Evolutionary conservation across 2,113 vertebrate species (phyloP).

Genomic region (Falcunculus frontatus): DNA sequence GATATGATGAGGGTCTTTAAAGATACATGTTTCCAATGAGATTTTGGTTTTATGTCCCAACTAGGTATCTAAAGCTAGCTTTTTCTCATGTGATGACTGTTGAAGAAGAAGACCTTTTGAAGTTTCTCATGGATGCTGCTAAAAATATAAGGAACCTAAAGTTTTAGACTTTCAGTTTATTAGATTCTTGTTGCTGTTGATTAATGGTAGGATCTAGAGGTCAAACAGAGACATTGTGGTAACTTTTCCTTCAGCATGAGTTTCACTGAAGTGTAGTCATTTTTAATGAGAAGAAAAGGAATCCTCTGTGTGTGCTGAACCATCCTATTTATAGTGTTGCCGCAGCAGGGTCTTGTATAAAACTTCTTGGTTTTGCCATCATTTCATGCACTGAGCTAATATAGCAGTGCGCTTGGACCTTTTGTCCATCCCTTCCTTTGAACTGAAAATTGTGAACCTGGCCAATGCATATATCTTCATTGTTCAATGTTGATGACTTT

Average conservation of each 20-base stretch:
- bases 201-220: neutral
- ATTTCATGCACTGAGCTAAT: neutral
- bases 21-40: neutral
- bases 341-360: neutral
- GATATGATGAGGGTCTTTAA: neutral
- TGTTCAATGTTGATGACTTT: neutral
- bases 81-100: neutral
- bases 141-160: neutral
- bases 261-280: neutral
- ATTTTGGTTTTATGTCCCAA: neutral
- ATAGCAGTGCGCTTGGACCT: neutral
- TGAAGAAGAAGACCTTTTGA: neutral
- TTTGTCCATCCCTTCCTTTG: neutral
- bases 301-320: neutral
- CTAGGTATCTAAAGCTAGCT: neutral
- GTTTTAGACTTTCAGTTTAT: neutral
- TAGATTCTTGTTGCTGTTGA: neutral
- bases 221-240: neutral
- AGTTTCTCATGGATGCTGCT: neutral
- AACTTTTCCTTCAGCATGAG: neutral
- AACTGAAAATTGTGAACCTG: neutral
- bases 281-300: neutral
- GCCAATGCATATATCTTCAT: neutral
- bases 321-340: neutral
- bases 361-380: neutral